These are phyloP conservation scores for Salvator merianae DNA, from an alignment of 2,113 vertebrate species.

Conservation along the genomic window DNA sequence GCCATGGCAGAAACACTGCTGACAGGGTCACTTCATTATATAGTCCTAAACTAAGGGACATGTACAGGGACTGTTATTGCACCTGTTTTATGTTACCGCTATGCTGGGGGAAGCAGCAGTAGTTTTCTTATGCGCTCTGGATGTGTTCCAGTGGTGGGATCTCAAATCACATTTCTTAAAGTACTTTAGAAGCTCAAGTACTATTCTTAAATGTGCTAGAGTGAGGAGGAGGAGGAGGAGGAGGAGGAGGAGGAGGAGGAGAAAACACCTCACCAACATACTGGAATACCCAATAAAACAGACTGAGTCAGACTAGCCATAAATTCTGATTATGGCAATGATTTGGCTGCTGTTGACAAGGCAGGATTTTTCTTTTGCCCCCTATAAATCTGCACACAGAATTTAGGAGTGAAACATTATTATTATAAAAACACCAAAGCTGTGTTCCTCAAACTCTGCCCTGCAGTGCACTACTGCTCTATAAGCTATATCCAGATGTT, in stretches of 20 bases:
- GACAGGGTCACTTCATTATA: neutral
- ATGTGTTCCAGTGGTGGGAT: no score
- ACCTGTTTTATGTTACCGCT: neutral
- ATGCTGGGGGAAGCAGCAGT: neutral
- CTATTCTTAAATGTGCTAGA: no score
- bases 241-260: no score
- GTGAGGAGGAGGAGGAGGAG: no score
- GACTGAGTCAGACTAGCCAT: neutral
- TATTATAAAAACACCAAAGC: constrained; percentile 11
- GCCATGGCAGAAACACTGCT: neutral
- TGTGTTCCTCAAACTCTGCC: no score
- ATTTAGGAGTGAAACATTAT: neutral
- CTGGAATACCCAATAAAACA: constrained; percentile 10
- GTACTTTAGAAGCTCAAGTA: no score
- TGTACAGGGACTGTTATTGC: neutral
- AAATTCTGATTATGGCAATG: constrained; percentile 3
- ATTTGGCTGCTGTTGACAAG: constrained; percentile 1
- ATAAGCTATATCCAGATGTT: no score
- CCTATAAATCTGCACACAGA: constrained; percentile 5
- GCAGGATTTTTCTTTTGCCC: neutral
- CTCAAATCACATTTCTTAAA: neutral
- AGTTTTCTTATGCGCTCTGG: neutral
- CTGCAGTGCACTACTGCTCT: no score
- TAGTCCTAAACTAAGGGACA: neutral
- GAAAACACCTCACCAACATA: neutral